These are phyloP conservation scores for Lutraria rhynchaena DNA, from an alignment of 1,140 invertebrate genomes.

Conservation along the genomic window DNA sequence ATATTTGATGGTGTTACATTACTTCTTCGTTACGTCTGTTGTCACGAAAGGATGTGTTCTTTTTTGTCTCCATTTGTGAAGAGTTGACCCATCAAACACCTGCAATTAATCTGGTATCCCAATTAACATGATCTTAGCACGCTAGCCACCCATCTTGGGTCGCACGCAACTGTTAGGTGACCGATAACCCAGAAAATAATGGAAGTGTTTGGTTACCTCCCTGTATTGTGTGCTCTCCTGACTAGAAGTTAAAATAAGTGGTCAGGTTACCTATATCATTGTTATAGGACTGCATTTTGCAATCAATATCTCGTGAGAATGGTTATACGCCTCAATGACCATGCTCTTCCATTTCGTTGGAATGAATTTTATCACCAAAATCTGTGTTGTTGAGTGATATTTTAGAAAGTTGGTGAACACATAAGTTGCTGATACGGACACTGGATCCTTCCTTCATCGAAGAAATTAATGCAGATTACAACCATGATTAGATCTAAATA, in stretches of 20 bases:
- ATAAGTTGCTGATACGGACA: constrained; percentile 5
- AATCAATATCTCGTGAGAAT: constrained; percentile 56
- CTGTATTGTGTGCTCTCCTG: constrained; percentile 44
- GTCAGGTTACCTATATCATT: constrained; percentile 60
- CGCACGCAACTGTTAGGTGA: neutral
- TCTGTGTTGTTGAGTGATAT: constrained; percentile 33
- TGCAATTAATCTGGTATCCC: constrained; percentile 45
- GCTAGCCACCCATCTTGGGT: constrained; percentile 47
- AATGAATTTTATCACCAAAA: constrained; percentile 21
- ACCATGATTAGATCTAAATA: constrained; percentile 4
- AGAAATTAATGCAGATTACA: constrained; percentile 32
- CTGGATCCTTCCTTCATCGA: constrained; percentile 14
- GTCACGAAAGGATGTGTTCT: constrained; percentile 48
- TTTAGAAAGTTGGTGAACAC: constrained; percentile 47
- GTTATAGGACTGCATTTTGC: constrained; percentile 32
- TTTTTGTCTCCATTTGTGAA: constrained; percentile 42
- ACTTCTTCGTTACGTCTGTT: neutral
- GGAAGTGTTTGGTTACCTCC: constrained; percentile 35
- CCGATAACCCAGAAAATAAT: constrained; percentile 56
- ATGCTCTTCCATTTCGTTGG: constrained; percentile 44
- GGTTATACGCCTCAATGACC: constrained; percentile 26
- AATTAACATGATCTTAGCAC: constrained; percentile 32
- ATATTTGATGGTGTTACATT: constrained; percentile 1
- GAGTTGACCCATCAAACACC: constrained; percentile 42
- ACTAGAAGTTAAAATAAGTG: constrained; percentile 31